These are phyloP conservation scores for Scomber colias DNA, from an alignment of 2,113 vertebrate genomes.

Conservation along the genomic window DNA sequence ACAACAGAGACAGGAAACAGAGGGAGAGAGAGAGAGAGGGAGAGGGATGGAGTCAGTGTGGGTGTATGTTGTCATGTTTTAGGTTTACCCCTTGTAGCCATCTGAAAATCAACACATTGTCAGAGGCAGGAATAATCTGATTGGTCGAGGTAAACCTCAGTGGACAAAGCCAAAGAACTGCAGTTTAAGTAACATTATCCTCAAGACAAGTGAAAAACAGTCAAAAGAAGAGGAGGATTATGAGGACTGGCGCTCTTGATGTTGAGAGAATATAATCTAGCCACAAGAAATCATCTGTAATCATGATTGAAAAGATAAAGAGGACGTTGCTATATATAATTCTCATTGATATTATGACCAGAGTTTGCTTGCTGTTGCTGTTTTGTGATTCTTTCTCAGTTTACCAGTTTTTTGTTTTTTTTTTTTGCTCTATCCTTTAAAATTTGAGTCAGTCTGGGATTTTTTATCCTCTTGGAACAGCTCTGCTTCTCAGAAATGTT, in stretches of 20 bases:
- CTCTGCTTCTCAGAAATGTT: slow-evolving; percentile 43
- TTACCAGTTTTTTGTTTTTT: slow-evolving; percentile 5
- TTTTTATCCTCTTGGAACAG: neutral
- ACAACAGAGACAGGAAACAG: slow-evolving; percentile 36
- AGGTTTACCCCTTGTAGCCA: slow-evolving; percentile 14
- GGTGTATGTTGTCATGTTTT: slow-evolving; percentile 37
- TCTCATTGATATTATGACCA: neutral
- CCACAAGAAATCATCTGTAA: neutral
- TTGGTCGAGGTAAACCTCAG: slow-evolving; percentile 31
- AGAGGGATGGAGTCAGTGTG: slow-evolving; percentile 24
- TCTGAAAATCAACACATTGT: slow-evolving; percentile 38
- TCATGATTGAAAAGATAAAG: neutral
- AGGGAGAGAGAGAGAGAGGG: neutral
- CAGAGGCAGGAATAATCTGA: slow-evolving; percentile 54
- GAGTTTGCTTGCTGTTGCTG: neutral
- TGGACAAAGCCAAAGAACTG: slow-evolving; percentile 32
- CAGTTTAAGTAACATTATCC: slow-evolving; percentile 36
- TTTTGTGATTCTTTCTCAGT: neutral
- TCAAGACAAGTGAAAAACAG: slow-evolving; percentile 20
- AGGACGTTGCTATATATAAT: neutral
- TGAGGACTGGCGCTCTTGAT: neutral
- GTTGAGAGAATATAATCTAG: neutral
- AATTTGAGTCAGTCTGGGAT: slow-evolving; percentile 1
- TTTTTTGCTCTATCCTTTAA: neutral
- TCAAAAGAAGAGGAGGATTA: slow-evolving; percentile 1